Evolutionary conservation across 2,113 vertebrate genomes (phyloP).

Genomic region (Phaethon lepturus): DNA sequence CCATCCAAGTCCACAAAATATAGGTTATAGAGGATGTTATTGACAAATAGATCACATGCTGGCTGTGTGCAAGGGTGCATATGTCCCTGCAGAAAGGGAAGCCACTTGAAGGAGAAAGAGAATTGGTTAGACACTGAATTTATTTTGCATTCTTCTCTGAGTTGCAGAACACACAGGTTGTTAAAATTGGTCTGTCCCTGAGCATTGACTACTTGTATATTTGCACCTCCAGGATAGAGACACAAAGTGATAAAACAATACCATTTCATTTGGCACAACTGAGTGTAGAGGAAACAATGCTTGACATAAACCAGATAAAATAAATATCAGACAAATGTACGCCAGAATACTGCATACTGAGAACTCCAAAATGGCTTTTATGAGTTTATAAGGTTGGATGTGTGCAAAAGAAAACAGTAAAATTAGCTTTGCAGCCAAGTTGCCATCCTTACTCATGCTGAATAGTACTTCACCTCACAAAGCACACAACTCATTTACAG

Average conservation of each 20-base stretch:
- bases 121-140: background rate
- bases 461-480: background rate
- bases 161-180: background rate
- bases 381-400: background rate
- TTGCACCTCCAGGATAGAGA: background rate
- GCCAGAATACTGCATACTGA: background rate
- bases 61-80: background rate
- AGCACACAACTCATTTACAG: background rate
- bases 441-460: background rate
- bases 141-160: background rate
- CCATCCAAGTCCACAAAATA: background rate
- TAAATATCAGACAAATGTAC: background rate
- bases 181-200: background rate
- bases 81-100: background rate
- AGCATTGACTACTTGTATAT: background rate
- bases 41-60: background rate
- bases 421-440: background rate
- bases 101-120: background rate
- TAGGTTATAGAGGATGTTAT: background rate
- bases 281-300: background rate
- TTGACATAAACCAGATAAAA: conserved; percentile 4
- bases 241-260: background rate
- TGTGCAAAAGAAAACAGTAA: background rate
- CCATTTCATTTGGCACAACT: background rate
- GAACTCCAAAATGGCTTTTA: background rate